Evolutionary conservation across 2,888 invertebrate genomes (phyloP).

Genomic region (Amiota mariae): DNA sequence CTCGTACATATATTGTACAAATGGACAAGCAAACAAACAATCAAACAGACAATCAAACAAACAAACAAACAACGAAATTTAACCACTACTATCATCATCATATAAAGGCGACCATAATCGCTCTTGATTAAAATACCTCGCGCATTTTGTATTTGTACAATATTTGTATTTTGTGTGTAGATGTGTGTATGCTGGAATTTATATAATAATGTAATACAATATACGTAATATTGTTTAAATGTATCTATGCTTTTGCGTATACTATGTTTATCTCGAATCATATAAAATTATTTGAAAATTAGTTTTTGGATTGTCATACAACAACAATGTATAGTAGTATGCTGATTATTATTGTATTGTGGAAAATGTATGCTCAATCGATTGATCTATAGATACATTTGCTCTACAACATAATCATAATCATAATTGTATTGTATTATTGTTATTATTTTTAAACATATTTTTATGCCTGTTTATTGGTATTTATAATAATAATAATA

Average conservation of each 20-base stretch:
- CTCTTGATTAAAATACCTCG: slow-evolving; percentile 21
- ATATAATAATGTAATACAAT: no score
- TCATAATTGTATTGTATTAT: neutral
- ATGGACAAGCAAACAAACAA: neutral
- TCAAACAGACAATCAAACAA: neutral
- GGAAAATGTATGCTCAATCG: no score
- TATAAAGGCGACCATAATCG: slow-evolving; percentile 1
- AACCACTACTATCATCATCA: no score
- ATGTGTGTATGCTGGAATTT: neutral
- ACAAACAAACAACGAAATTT: neutral
- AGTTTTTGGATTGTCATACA: neutral
- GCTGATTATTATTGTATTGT: no score
- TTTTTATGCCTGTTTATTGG: no score
- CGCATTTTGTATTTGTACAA: neutral
- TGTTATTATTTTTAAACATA: no score
- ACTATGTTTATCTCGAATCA: neutral
- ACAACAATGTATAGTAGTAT: no score
- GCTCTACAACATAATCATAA: no score
- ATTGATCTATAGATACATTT: no score
- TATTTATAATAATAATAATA: no score
- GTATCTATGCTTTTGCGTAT: neutral
- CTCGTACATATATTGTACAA: neutral
- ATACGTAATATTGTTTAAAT: neutral
- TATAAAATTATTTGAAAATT: slow-evolving; percentile 8
- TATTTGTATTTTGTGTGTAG: neutral